Conservation (phyloP, 2,888 invertebrate species). For the Heteromyza rotundicornis region DNA sequence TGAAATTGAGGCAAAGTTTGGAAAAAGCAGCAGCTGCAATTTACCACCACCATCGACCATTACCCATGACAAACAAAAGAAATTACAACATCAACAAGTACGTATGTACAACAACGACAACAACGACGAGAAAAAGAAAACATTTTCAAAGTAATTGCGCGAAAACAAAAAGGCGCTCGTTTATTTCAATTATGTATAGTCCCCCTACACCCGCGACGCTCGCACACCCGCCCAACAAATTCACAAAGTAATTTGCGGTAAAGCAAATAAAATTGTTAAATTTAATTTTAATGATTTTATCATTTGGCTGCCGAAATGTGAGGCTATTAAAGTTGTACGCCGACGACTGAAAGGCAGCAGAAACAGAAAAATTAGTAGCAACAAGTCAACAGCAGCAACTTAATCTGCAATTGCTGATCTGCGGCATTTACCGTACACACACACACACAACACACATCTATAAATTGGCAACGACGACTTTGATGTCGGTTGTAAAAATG, state of each 20-base stretch:
- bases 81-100: too few relatives aligned
- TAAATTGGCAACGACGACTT: neutral
- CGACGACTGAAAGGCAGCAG: neutral
- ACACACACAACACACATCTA: neutral
- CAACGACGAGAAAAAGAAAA: neutral
- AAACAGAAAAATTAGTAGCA: neutral
- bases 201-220: neutral
- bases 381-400: neutral
- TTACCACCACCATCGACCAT: too few relatives aligned
- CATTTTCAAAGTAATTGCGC: neutral
- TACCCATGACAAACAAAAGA: too few relatives aligned
- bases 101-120: neutral
- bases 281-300: constrained; percentile 4
- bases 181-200: constrained; percentile 5
- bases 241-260: neutral
- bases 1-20: too few relatives aligned
- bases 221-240: neutral
- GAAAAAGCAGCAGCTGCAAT: too few relatives aligned
- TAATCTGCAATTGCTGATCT: neutral
- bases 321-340: neutral
- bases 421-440: neutral
- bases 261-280: constrained; percentile 8
- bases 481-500: neutral
- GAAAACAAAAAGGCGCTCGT: neutral
- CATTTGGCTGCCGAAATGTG: constrained; percentile 6